Evolutionary conservation across 2,888 invertebrate species (phyloP).

Genomic region (Cryptosula pallasiana): DNA sequence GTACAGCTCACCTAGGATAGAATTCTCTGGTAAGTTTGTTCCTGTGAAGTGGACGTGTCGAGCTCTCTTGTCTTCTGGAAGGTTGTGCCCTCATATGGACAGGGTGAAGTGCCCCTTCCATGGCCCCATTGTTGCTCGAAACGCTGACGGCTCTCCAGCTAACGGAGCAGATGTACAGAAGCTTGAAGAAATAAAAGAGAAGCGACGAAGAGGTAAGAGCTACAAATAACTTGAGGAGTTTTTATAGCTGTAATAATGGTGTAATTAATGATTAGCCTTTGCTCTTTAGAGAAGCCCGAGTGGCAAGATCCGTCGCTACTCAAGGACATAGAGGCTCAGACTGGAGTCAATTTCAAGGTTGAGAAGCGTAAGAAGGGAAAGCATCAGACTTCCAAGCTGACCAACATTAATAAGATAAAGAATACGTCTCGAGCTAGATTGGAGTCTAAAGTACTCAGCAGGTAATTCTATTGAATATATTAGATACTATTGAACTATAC

Average conservation of each 20-base stretch:
- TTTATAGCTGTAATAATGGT: too few relatives aligned
- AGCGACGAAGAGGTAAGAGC: slow-evolving; percentile 32
- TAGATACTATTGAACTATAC: too few relatives aligned
- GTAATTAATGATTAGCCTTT: too few relatives aligned
- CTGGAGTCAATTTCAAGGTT: slow-evolving; percentile 57
- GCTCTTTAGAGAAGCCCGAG: slow-evolving; percentile 41
- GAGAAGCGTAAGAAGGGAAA: slow-evolving; percentile 37
- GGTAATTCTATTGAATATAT: too few relatives aligned
- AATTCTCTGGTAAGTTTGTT: slow-evolving; percentile 56
- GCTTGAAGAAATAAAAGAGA: slow-evolving; percentile 36
- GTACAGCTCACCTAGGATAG: slow-evolving; percentile 30
- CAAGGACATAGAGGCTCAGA: slow-evolving; percentile 56
- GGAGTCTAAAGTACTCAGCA: slow-evolving; percentile 57
- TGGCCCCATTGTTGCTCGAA: slow-evolving; percentile 58
- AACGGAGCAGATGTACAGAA: slow-evolving; percentile 45
- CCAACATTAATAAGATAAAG: slow-evolving; percentile 53
- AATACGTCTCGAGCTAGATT: slow-evolving; percentile 54
- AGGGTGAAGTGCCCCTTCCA: slow-evolving; percentile 61
- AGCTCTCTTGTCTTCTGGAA: slow-evolving; percentile 57
- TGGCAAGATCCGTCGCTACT: slow-evolving; percentile 59
- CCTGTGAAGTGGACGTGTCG: slow-evolving; percentile 59
- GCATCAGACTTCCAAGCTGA: slow-evolving; percentile 52
- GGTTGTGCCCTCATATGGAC: slow-evolving; percentile 59
- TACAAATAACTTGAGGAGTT: too few relatives aligned
- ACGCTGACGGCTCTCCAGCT: slow-evolving; percentile 55